Conservation (phyloP, 23 tunicate species). For the Trididemnum miniatum region DNA sequence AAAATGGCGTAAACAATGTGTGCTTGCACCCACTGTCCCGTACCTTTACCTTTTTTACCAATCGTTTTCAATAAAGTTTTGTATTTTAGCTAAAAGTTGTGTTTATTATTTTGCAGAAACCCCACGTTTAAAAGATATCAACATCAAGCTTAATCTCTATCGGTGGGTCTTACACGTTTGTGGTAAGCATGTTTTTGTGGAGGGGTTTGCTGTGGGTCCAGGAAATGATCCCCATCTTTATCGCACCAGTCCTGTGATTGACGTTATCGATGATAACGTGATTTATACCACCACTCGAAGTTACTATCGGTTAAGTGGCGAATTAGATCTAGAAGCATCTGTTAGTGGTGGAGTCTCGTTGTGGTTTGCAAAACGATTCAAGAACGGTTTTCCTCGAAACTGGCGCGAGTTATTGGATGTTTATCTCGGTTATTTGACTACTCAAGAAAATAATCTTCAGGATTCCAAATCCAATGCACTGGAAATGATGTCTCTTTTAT, state of each 20-base stretch:
- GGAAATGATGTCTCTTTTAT: slow-evolving; percentile 6
- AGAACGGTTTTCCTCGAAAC: slow-evolving; percentile 28
- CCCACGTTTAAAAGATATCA: not conserved
- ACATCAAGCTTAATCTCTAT: not conserved
- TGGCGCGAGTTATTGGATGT: slow-evolving; percentile 19
- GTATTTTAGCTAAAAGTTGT: no score
- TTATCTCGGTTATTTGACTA: not conserved
- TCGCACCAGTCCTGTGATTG: slow-evolving; percentile 27
- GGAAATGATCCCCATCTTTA: slow-evolving; percentile 27
- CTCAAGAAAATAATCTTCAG: not conserved
- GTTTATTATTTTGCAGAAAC: slow-evolving; percentile 3
- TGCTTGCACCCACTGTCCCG: no score
- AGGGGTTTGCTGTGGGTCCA: slow-evolving; percentile 23
- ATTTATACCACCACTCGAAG: slow-evolving; percentile 23
- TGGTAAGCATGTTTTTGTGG: slow-evolving; percentile 20
- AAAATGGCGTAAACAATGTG: no score
- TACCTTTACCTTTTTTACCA: no score
- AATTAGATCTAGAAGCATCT: slow-evolving; percentile 23
- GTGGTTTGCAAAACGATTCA: slow-evolving; percentile 18
- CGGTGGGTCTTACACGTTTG: slow-evolving; percentile 24
- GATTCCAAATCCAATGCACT: not conserved
- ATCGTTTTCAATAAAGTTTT: no score
- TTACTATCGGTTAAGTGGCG: slow-evolving; percentile 26
- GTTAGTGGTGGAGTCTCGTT: slow-evolving; percentile 10
- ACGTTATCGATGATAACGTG: slow-evolving; percentile 9